Conservation (phyloP, 1,140 invertebrate genomes). For the Drosophila tsacasi region DNA sequence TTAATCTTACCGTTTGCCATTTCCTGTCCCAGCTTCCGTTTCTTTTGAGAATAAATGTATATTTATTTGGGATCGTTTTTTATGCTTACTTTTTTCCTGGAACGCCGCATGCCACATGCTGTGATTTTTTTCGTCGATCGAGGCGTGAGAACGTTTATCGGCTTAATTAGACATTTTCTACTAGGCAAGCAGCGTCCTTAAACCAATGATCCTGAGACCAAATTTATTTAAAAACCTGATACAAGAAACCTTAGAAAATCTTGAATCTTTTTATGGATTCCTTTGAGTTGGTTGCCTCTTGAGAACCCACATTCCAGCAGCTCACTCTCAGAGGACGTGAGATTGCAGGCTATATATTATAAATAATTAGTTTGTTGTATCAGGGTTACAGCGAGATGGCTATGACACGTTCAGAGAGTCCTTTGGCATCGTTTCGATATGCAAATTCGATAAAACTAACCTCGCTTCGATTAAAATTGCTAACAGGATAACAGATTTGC, state of each 20-base stretch:
- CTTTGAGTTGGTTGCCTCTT: slow-evolving; percentile 2
- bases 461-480: slow-evolving; percentile 44
- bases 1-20: slow-evolving; percentile 21
- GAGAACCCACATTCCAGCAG: not conserved
- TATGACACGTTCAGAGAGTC: not conserved
- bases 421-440: slow-evolving; percentile 29
- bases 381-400: slow-evolving; percentile 25
- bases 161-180: slow-evolving; percentile 50
- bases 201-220: slow-evolving; percentile 8
- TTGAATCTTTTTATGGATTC: slow-evolving; percentile 37
- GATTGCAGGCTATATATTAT: slow-evolving; percentile 25
- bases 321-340: slow-evolving; percentile 21
- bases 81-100: slow-evolving; percentile 25
- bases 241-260: slow-evolving; percentile 34
- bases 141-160: slow-evolving; percentile 46
- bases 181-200: slow-evolving; percentile 45
- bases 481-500: slow-evolving; percentile 56
- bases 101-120: slow-evolving; percentile 36
- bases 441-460: slow-evolving; percentile 52
- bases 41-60: slow-evolving; percentile 14
- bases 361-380: slow-evolving; percentile 14
- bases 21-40: slow-evolving; percentile 47
- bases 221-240: slow-evolving; percentile 19
- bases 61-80: slow-evolving; percentile 36
- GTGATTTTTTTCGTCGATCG: slow-evolving; percentile 10